Evolutionary conservation across 2,797 vertebrate genomes (phyloP).

Genomic region (Nyctalus aviator): DNA sequence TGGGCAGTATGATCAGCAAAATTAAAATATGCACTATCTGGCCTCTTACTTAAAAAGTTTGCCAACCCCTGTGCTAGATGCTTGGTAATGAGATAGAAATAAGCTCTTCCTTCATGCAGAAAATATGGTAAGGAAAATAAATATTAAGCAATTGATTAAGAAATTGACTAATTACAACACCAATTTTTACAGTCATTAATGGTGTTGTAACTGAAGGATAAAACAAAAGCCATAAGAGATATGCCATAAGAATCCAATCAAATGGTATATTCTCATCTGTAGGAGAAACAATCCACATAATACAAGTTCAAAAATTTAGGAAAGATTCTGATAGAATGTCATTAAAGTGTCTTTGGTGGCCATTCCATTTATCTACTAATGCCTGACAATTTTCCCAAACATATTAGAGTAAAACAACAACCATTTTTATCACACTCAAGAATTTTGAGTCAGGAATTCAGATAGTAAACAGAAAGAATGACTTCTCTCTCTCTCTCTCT

Average conservation of each 20-base stretch:
- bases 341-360: not conserved
- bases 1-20: not conserved
- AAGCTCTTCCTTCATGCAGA: not conserved
- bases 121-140: not conserved
- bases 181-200: not conserved
- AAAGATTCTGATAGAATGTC: not conserved
- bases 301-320: not conserved
- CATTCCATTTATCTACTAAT: not conserved
- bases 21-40: not conserved
- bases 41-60: not conserved
- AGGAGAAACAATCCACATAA: not conserved
- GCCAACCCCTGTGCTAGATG: not conserved
- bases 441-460: not conserved
- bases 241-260: not conserved
- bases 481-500: not conserved
- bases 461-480: not conserved
- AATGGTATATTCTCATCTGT: not conserved
- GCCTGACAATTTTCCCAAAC: not conserved
- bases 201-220: not conserved
- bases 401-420: not conserved
- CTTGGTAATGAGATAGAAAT: not conserved
- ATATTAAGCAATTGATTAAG: not conserved
- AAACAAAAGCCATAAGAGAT: not conserved
- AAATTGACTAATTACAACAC: conserved; percentile 7
- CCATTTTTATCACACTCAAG: not conserved